A percentile compares a stretch with the other conserved stretches of the same genome.
Conservation (phyloP, 2,888 invertebrate genomes). For the Tiliacea aurago region DNA sequence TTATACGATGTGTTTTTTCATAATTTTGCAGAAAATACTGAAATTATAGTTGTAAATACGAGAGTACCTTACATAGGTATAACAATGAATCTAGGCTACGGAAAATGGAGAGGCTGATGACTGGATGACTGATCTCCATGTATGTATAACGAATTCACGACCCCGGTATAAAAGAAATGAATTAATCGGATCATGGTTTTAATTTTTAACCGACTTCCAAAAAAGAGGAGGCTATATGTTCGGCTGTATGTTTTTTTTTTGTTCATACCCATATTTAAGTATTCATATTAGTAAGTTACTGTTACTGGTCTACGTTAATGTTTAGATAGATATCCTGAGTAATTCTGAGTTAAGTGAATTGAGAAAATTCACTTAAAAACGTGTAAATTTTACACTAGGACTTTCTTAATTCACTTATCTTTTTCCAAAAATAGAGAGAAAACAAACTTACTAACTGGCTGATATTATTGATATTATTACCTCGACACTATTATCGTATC, state of each 20-base stretch:
- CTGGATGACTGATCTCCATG: not conserved
- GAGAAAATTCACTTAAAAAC: too few species aligned
- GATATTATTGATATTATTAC: not conserved
- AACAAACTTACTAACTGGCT: not conserved
- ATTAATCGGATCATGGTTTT: not conserved
- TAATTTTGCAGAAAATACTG: not conserved
- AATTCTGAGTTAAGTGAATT: too few species aligned
- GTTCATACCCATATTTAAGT: too few species aligned
- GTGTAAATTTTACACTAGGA: not conserved
- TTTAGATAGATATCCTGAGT: not conserved
- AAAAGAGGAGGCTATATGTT: too few species aligned
- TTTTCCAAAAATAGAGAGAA: not conserved
- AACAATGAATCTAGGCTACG: not conserved
- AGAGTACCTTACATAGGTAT: not conserved
- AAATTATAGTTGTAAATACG: not conserved
- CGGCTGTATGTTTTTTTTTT: too few species aligned
- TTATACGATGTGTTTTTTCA: not conserved
- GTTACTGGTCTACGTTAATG: not conserved
- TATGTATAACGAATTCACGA: not conserved
- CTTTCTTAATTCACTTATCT: not conserved
- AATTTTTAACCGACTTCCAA: too few species aligned
- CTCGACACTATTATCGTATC: not conserved
- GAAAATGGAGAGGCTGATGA: not conserved
- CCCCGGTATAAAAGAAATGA: not conserved
- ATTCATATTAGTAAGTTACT: not conserved